Percentiles rank a stretch among this genome's conserved stretches.
phyloP scores from a whole-genome alignment of 2,113 vertebrate genomes.

The Oceanites oceanicus region DNA sequence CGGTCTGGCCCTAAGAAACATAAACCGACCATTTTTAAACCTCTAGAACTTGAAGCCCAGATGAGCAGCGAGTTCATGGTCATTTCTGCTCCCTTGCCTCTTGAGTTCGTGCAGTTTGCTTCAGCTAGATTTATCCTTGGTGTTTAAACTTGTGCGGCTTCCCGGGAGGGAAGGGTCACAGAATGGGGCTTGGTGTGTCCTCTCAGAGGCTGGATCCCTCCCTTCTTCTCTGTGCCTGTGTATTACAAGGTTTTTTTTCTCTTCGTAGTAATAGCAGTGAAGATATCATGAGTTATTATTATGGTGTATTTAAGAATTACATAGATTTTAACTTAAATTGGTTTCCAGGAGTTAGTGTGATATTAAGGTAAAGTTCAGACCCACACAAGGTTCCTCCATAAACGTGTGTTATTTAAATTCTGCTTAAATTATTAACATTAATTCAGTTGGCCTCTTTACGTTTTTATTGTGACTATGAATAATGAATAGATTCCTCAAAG shows the following conservation, averaged over 20 bases:
- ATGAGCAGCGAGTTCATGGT: background rate
- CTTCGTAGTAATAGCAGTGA: background rate
- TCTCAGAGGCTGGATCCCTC: background rate
- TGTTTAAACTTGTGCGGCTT: background rate
- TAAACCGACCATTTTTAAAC: background rate
- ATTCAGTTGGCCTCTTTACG: background rate
- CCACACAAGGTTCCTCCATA: background rate
- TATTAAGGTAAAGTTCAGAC: background rate
- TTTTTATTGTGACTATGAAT: background rate
- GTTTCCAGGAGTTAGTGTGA: background rate
- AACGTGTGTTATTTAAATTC: background rate
- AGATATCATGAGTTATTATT: background rate
- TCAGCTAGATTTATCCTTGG: background rate
- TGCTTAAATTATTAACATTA: background rate
- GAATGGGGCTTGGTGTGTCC: background rate
- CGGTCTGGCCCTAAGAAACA: background rate
- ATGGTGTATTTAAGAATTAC: background rate
- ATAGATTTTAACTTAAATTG: background rate
- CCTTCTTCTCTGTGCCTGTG: background rate
- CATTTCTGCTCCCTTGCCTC: background rate
- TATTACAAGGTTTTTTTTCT: background rate
- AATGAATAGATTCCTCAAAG: background rate
- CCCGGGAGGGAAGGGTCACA: background rate
- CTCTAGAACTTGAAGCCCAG: background rate
- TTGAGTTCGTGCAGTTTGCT: background rate